Evolutionary conservation across 35 echinoderm and acorn worm genomes (phyloP).

Genomic region (Anneissia japonica): DNA sequence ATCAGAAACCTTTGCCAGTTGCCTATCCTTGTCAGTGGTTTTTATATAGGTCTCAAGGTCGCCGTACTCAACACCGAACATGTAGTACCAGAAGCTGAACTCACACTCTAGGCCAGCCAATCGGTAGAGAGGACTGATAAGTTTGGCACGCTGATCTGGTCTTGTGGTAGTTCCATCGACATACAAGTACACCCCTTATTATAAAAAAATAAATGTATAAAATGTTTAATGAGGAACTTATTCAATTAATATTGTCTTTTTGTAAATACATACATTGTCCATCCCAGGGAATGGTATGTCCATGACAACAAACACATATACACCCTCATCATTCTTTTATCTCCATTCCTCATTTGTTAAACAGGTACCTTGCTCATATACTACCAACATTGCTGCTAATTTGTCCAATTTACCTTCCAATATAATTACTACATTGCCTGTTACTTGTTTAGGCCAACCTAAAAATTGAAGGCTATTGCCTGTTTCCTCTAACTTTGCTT

Average conservation of each 20-base stretch:
- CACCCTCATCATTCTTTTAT: background rate
- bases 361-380: background rate
- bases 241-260: background rate
- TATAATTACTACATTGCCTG: no score
- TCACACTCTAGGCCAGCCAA: conserved; percentile 51
- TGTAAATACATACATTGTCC: background rate
- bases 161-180: conserved; percentile 47
- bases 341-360: background rate
- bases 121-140: conserved; percentile 46
- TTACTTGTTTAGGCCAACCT: no score
- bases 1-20: conserved; percentile 28
- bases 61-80: conserved; percentile 54
- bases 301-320: background rate
- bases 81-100: conserved; percentile 73
- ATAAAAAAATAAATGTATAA: background rate
- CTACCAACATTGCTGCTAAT: no score
- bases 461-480: no score
- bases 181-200: conserved; percentile 64
- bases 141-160: conserved; percentile 36
- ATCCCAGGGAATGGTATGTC: background rate
- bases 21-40: conserved; percentile 24
- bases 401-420: no score
- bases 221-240: background rate
- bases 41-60: conserved; percentile 31
- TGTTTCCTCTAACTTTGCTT: no score